A percentile compares a stretch with the other conserved stretches of the same genome.
Evolutionary conservation across 2,888 invertebrate genomes (phyloP).

Genomic region (Girardia tigrina): DNA sequence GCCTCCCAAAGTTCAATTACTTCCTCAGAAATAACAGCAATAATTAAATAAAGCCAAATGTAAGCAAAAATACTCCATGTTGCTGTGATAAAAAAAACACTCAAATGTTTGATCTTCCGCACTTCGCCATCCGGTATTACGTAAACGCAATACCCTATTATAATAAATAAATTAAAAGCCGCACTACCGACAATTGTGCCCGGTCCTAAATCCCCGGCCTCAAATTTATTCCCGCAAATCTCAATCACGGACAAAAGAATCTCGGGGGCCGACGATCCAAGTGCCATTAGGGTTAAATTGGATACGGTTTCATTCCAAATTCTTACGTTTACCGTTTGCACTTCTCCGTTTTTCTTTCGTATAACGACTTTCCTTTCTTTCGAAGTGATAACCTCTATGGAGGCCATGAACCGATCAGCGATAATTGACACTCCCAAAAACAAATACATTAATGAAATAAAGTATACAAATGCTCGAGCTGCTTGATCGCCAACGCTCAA

Average conservation of each 20-base stretch:
- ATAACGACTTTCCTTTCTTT: constrained; percentile 80
- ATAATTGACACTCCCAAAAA: constrained; percentile 93
- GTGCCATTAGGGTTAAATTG: constrained; percentile 90
- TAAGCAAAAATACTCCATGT: constrained; percentile 96
- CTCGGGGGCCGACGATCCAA: constrained; percentile 95
- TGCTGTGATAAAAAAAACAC: constrained; percentile 92
- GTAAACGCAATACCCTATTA: constrained; percentile 79
- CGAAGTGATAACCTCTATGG: constrained; percentile 89
- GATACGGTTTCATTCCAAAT: constrained; percentile 99
- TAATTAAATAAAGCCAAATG: constrained; percentile 88
- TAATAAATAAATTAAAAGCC: constrained; percentile 92
- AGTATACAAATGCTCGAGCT: constrained; percentile 71
- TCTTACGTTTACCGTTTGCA: constrained; percentile 66
- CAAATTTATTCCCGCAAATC: constrained; percentile 69
- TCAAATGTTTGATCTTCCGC: constrained; percentile 80
- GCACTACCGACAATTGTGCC: constrained; percentile 97
- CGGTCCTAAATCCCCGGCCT: constrained; percentile 89
- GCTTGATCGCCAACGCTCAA: constrained; percentile 57
- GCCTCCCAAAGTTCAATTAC: constrained; percentile 95
- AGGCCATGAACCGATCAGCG: constrained; percentile 90
- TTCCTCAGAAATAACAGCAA: constrained; percentile 71
- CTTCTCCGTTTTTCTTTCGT: constrained; percentile 68
- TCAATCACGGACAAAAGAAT: constrained; percentile 92
- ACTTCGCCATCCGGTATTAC: constrained; percentile 79
- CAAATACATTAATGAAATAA: constrained; percentile 68